phyloP scores from a whole-genome alignment of 2,888 invertebrate species.

The Clistopyga incitator region DNA sequence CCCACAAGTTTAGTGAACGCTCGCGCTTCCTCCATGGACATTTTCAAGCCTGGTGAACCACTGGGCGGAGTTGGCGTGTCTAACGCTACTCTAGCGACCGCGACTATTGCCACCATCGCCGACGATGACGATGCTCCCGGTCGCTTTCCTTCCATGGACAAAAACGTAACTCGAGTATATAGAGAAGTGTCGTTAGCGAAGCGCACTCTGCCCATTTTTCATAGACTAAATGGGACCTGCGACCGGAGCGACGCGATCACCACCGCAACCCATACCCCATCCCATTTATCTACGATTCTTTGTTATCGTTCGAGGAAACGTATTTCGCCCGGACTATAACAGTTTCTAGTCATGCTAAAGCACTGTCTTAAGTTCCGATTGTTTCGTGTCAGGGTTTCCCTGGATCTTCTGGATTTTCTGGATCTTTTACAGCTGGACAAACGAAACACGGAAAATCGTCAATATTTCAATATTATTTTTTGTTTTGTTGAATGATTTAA shows the following conservation, averaged over 20 bases:
- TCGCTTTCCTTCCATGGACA: constrained; percentile 21
- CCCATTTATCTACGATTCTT: constrained; percentile 29
- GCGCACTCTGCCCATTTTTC: constrained; percentile 11
- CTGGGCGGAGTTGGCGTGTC: constrained; percentile 76
- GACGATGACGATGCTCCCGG: constrained; percentile 16
- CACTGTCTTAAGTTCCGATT: background rate
- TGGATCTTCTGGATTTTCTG: too few species aligned
- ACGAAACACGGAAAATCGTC: too few species aligned
- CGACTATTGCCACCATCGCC: constrained; percentile 65
- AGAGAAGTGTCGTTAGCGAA: constrained; percentile 55
- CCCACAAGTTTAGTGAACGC: constrained; percentile 39
- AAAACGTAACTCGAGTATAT: constrained; percentile 42
- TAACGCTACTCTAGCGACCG: constrained; percentile 75
- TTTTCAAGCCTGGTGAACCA: constrained; percentile 67
- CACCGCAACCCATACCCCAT: constrained; percentile 16
- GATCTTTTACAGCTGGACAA: too few species aligned
- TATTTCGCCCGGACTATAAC: constrained; percentile 16
- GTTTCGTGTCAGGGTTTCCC: too few species aligned
- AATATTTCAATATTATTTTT: too few species aligned
- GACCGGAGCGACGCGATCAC: constrained; percentile 11
- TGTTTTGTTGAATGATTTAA: too few species aligned
- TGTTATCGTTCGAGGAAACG: constrained; percentile 36
- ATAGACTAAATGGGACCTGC: constrained; percentile 1
- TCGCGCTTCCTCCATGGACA: constrained; percentile 33
- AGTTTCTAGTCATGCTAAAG: constrained; percentile 4